Evolutionary conservation across 2,888 invertebrate species (phyloP), one percentile per base, ranked within the genome.

Genomic region (Pollenia amentaria): DNA sequence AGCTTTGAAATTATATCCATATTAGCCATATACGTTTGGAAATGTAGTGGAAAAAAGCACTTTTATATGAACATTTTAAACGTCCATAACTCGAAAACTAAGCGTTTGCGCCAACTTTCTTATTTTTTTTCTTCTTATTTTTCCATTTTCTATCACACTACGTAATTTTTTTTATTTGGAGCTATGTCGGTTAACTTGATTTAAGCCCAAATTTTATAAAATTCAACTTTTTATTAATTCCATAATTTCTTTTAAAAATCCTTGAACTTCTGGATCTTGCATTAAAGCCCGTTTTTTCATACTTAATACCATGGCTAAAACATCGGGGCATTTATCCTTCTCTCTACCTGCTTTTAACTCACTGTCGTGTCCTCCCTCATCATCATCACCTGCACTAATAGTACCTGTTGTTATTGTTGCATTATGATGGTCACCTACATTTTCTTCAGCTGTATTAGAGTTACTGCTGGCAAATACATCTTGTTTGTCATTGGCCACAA

Each of bases 311-410:
- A 91, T 88, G 40, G 90, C 91, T 10, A 93, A 89, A 18, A 93
- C 89, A 89, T 93, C 93, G 0, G 92, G 89, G 72, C 90, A 91
- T 87, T 92, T 92, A 18, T 89, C 91, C 21, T 92, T 92, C 57
- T 93, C 93, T 3, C 90, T 89, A 3, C 76, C 44, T 67, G 89
- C 7, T 46, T 81, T n/a, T 70, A 88, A 60, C 84, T 89, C 53
- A 79, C 73, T 60, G 84, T 89, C 70, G 78, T 89, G 14, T 70
- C 88, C 76, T 82, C 88, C 12, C 1, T 89, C 90, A 73, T 90
- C 90, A 7, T 89, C 90, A 77, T 90, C 90, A 2, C 90, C 90
- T 16, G 89, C 90, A 81, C 89, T 51, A 84, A 78, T 46, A 3
- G 79, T 46, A 46, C 69, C 87, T 1, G 70, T 84, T 76, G 44